Conservation (phyloP, 2,113 vertebrate genomes). For the Empidonax alnorum region DNA sequence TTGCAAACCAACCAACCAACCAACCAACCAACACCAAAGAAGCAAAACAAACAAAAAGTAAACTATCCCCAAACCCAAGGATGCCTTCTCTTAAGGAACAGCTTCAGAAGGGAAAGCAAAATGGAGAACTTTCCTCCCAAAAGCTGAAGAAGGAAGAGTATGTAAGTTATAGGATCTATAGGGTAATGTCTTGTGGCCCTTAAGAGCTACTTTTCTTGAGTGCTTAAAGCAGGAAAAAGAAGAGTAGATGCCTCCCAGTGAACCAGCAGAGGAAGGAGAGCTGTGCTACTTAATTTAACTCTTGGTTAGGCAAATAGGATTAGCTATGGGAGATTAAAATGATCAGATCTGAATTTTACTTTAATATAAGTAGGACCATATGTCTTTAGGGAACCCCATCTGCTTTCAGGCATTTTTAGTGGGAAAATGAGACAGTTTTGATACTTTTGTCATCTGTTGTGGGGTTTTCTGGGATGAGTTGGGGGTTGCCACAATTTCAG, state of each 20-base stretch:
- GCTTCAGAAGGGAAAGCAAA: background rate
- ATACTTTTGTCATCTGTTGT: constrained; percentile 12
- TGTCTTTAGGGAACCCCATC: constrained; percentile 40
- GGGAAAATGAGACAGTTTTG: constrained; percentile 25
- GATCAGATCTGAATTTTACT: constrained; percentile 34
- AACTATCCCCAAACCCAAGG: background rate
- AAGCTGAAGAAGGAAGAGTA: background rate
- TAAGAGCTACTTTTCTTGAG: background rate
- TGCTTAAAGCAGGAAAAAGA: background rate
- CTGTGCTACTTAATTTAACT: background rate
- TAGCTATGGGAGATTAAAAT: constrained; percentile 25
- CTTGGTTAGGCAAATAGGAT: constrained; percentile 24
- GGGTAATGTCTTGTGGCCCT: background rate
- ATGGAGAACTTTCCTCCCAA: background rate
- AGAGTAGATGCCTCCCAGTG: background rate
- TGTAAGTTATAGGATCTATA: background rate
- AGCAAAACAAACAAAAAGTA: background rate
- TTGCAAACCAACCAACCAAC: background rate
- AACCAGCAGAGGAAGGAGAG: background rate
- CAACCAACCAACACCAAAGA: background rate
- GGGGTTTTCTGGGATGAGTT: background rate
- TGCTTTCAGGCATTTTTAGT: constrained; percentile 31
- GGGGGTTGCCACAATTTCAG: background rate
- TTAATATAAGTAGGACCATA: constrained; percentile 22
- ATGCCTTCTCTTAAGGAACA: background rate